Base-by-base conservation (phyloP, 1,140 invertebrate genomes). In the Lepidurus apus region DNA sequence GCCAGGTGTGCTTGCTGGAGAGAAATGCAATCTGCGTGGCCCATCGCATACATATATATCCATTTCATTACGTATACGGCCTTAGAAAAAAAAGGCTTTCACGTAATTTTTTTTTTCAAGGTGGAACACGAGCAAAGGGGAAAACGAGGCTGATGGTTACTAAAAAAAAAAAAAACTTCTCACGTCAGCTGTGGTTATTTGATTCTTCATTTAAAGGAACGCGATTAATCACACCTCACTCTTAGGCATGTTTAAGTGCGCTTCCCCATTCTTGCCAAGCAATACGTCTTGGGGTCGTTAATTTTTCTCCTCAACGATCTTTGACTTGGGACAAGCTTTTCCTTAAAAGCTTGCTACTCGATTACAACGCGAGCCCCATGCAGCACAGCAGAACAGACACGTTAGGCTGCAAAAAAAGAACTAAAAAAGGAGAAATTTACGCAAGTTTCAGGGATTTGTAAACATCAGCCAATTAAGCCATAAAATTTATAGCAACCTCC, bases 401-500 rank as follows among this genome's bases (percentile, higher is more conserved):
- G 9, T 65, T 65, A 13, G 53, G 53, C 53, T 21, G 53, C 53
- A n/a, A 21, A 13, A 65, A 7, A 21, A 13, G 21, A 7, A 11
- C 9, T 21, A 13, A 65, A 21, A 65, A 65, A 65, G 53, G 53
- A 21, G 21, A 65, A 65, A 65, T 65, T n/a, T 65, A 65, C 53
- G 17, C 53, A 21, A 65, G 21, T 13, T 34, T 65, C 53, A 65
- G 21, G 53, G 17, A 65, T 21, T 65, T 21, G 53, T 65, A 65
- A 65, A 65, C 53, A 65, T 21, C 21, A 65, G 53, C 53, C 17
- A 65, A 65, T 65, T 65, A 65, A 65, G 53, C 53, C 53, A 65
- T 65, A 65, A 65, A 65, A 65, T 65, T 65, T 65, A 65, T 65
- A 65, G 53, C n/a, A 65, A 65, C 53, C 53, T 17, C 53, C 53